These are phyloP conservation scores for Rhorus exstirpatorius DNA, from an alignment of 2,888 invertebrate genomes.

Conservation along the genomic window DNA sequence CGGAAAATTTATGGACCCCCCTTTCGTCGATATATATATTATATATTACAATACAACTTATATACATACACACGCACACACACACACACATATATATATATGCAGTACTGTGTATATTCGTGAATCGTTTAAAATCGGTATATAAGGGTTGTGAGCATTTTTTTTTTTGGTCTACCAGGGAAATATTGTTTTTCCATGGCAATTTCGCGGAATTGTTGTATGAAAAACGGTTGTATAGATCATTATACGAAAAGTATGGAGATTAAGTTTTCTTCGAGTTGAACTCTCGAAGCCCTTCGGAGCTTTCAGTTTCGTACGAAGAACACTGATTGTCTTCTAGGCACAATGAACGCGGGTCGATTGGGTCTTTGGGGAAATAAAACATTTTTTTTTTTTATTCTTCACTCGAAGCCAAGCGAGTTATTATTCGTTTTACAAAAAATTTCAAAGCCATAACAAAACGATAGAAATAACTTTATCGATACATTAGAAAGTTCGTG, in stretches of 20 bases:
- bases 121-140: conserved; percentile 54
- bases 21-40: conserved; percentile 34
- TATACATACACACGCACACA: conserved; percentile 4
- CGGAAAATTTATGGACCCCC: conserved; percentile 70
- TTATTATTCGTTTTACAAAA: background rate
- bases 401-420: background rate
- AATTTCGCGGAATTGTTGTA: conserved; percentile 3
- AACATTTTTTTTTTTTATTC: background rate
- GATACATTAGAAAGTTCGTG: no score
- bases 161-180: conserved; percentile 11
- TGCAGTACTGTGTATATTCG: conserved; percentile 32
- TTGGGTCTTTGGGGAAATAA: background rate
- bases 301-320: background rate
- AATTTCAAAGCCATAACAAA: no score
- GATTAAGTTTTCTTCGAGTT: conserved; percentile 7
- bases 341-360: background rate
- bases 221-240: conserved; percentile 21
- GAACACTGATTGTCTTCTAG: background rate
- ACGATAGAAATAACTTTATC: no score
- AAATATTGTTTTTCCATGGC: conserved; percentile 41
- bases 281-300: background rate
- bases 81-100: background rate
- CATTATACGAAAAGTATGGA: conserved; percentile 6
- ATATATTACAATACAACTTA: conserved; percentile 22
- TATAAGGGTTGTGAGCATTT: conserved; percentile 25